These are phyloP conservation scores for Caenorhabditis auriculariae DNA, from an alignment of 2,888 invertebrate genomes.

Conservation along the genomic window DNA sequence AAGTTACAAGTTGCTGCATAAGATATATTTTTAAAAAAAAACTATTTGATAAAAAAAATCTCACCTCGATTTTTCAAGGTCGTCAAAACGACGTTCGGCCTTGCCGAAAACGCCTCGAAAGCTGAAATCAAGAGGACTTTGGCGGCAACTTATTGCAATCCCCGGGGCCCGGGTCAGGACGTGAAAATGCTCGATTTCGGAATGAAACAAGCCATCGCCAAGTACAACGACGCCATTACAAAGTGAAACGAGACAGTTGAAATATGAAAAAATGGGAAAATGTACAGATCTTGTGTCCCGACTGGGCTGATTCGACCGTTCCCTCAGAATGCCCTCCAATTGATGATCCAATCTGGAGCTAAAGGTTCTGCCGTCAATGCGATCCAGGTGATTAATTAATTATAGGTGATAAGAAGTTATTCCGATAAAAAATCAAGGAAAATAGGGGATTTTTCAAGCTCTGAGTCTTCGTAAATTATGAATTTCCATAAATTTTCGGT, in stretches of 20 bases:
- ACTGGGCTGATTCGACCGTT: constrained; percentile 82
- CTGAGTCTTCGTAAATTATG: too few relatives aligned
- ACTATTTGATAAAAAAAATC: too few relatives aligned
- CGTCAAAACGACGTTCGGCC: constrained; percentile 66
- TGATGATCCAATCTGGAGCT: constrained; percentile 97
- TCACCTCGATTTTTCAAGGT: constrained; percentile 26
- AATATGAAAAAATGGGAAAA: not conserved
- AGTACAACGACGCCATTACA: constrained; percentile 86
- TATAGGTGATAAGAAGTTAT: too few relatives aligned
- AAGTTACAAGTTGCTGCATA: too few relatives aligned
- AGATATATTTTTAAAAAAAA: too few relatives aligned
- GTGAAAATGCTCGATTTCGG: constrained; percentile 78
- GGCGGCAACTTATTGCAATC: constrained; percentile 60
- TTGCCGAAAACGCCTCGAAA: constrained; percentile 71
- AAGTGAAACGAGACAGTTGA: too few relatives aligned
- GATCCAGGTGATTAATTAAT: too few relatives aligned
- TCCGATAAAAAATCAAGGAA: too few relatives aligned
- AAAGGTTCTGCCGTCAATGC: constrained; percentile 85
- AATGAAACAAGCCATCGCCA: constrained; percentile 78
- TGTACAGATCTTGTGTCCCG: constrained; percentile 76
- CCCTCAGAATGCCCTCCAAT: constrained; percentile 91
- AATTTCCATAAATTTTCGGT: too few relatives aligned
- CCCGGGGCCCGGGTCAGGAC: constrained; percentile 65
- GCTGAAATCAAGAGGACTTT: constrained; percentile 60
- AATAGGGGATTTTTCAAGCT: too few relatives aligned